phyloP scores from a whole-genome alignment of 2,797 vertebrate genomes.

The Labroides dimidiatus region DNA sequence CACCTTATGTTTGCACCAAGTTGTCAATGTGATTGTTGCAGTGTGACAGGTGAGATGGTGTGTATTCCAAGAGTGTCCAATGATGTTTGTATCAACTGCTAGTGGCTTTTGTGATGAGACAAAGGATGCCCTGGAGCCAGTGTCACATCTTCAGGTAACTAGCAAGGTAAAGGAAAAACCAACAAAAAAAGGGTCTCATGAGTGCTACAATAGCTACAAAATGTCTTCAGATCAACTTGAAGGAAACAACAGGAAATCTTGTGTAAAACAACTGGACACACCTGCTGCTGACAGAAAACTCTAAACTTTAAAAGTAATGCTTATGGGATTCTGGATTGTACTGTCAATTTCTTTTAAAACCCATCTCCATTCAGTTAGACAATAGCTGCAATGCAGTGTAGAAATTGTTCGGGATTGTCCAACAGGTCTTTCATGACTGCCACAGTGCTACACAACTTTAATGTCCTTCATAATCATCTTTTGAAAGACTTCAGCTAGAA shows the following conservation, averaged over 20 bases:
- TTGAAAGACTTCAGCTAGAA: too few relatives aligned
- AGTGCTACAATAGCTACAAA: conserved; percentile 65
- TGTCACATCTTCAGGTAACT: conserved; percentile 76
- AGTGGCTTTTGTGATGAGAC: conserved; percentile 73
- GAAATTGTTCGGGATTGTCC: neutral
- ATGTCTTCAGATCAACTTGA: conserved; percentile 56
- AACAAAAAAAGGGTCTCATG: conserved; percentile 58
- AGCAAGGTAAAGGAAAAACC: conserved; percentile 65
- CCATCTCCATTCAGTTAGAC: conserved; percentile 11
- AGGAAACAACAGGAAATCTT: conserved; percentile 52
- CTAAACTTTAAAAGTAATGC: neutral
- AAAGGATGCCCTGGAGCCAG: conserved; percentile 78
- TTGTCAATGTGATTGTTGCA: conserved; percentile 69
- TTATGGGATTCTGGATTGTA: neutral
- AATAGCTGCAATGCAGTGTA: neutral
- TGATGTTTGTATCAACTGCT: conserved; percentile 76
- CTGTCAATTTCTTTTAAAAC: neutral
- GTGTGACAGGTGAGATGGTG: conserved; percentile 77
- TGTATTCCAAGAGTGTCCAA: conserved; percentile 76
- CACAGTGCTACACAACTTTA: too few relatives aligned
- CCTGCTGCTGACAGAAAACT: conserved; percentile 10
- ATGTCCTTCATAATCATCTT: too few relatives aligned
- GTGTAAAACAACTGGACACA: conserved; percentile 28
- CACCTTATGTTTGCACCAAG: conserved; percentile 72
- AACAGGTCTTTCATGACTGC: too few relatives aligned